Base-by-base conservation (phyloP, 2,797 vertebrate species). In the Helarctos malayanus region DNA sequence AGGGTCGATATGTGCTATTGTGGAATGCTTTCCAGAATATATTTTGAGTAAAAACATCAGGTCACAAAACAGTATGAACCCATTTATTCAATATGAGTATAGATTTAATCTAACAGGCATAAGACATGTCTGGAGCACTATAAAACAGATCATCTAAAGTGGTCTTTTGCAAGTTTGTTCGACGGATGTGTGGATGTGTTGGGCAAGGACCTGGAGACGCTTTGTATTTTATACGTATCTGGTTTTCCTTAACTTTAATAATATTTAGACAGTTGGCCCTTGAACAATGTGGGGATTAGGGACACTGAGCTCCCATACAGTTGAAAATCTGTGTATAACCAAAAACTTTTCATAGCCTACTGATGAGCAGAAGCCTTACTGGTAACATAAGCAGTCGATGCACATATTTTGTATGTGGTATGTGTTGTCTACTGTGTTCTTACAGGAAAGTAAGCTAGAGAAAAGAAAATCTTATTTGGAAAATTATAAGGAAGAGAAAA, bases 31-130 rank as follows among this genome's bases (percentile, higher is more conserved):
- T 94, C 35, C 32, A 93, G 91, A 91, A 54, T 27, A 68, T 9
- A 75, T 47, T 89, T 94, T 78, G n/a, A 84, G 19, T 91, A 93
- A 87, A 97, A 89, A 32, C 11, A 89, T 59, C 29, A 78, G 69
- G 59, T 52, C 80, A 9, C 29, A 86, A 54, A 73, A 61, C 3
- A 86, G 8, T 68, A 35, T 84, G 27, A 89, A 73, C 45, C 19
- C 56, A 75, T 29, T 61, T 89, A 52, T 65, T 85, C 83, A 79
- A 75, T 59, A 16, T 83, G 61, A 68, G 19, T 56, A 61, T 35
- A 82, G n/a, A 75, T 49, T 75, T 76, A 76, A 49, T 76, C 73
- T 76, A 49, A 75, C 6, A 71, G 59, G 14, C 11, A 41, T 41
- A 41, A 73, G 87, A 69, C 15, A 86, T 45, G 4, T 45, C 29